Evolutionary conservation across 2,113 vertebrate genomes (phyloP).

Genomic region (Tenebrosternarchus preto): DNA sequence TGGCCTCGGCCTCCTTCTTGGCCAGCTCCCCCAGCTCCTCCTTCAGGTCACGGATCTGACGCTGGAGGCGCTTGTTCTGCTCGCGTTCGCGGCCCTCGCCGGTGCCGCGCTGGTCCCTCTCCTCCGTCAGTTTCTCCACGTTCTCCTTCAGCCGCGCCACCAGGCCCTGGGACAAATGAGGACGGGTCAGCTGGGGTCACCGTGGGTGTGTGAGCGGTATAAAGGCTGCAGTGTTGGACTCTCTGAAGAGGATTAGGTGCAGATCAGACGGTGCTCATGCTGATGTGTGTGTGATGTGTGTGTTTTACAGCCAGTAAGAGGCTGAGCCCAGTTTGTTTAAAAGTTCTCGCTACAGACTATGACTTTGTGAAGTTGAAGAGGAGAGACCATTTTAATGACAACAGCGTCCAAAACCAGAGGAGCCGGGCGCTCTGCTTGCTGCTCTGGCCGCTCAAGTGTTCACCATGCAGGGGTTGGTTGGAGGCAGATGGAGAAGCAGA

Average conservation of each 20-base stretch:
- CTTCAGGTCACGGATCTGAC: constrained; percentile 90
- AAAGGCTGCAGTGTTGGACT: neutral
- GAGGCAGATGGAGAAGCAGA: neutral
- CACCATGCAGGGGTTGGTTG: neutral
- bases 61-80: constrained; percentile 92
- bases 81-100: constrained; percentile 93
- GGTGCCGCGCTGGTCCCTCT: constrained; percentile 85
- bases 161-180: constrained; percentile 74
- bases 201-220: no score
- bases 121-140: constrained; percentile 93
- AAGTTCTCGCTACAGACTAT: neutral
- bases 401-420: no score
- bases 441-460: no score
- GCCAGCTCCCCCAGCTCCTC: constrained; percentile 91
- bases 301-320: neutral
- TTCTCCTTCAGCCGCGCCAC: constrained; percentile 91
- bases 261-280: neutral
- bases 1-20: constrained; percentile 92
- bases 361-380: no score
- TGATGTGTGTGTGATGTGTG: neutral
- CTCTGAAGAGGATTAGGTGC: neutral
- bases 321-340: neutral
- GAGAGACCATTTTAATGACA: no score
- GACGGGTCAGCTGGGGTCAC: no score
- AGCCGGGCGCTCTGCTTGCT: no score